A percentile compares a stretch with the other conserved stretches of the same genome.
These are phyloP conservation scores for Tinea pellionella DNA, from an alignment of 2,888 invertebrate species.

Conservation along the genomic window DNA sequence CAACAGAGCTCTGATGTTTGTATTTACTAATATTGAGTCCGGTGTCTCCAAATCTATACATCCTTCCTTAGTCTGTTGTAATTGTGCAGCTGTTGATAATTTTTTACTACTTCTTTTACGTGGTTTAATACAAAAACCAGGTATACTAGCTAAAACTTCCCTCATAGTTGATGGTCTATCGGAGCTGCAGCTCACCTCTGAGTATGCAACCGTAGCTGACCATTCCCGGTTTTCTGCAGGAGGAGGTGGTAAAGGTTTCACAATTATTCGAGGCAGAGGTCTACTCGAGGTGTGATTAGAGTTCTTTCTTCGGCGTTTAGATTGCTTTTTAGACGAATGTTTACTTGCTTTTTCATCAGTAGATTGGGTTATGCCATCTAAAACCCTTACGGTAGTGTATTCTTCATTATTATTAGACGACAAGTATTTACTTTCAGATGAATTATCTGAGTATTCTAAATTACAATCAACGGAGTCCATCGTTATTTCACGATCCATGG, in stretches of 20 bases:
- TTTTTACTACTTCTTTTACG: conserved; percentile 84
- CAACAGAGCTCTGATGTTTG: conserved; percentile 88
- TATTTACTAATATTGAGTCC: conserved; percentile 93
- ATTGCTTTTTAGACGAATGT: conserved; percentile 78
- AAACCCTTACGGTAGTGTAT: conserved; percentile 56
- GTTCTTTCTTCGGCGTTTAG: conserved; percentile 84
- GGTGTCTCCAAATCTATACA: conserved; percentile 96
- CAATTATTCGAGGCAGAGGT: conserved; percentile 81
- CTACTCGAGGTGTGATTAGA: conserved; percentile 68
- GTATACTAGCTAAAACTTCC: conserved; percentile 88
- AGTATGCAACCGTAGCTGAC: conserved; percentile 49
- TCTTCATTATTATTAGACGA: conserved; percentile 49
- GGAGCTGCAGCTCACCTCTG: conserved; percentile 36
- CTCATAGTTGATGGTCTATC: conserved; percentile 82
- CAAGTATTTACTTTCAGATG: conserved; percentile 49
- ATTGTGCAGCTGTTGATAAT: conserved; percentile 89
- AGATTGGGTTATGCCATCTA: conserved; percentile 47
- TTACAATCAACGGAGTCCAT: conserved; percentile 35
- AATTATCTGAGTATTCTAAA: conserved; percentile 52
- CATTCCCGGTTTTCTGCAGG: conserved; percentile 59
- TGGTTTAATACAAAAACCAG: conserved; percentile 87
- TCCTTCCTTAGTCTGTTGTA: conserved; percentile 93
- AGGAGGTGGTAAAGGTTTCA: conserved; percentile 81
- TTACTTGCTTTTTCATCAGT: conserved; percentile 73
- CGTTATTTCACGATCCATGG: conserved; percentile 55